These are phyloP conservation scores for Eriosoma lanigerum DNA, from an alignment of 1,140 invertebrate genomes.

Conservation along the genomic window DNA sequence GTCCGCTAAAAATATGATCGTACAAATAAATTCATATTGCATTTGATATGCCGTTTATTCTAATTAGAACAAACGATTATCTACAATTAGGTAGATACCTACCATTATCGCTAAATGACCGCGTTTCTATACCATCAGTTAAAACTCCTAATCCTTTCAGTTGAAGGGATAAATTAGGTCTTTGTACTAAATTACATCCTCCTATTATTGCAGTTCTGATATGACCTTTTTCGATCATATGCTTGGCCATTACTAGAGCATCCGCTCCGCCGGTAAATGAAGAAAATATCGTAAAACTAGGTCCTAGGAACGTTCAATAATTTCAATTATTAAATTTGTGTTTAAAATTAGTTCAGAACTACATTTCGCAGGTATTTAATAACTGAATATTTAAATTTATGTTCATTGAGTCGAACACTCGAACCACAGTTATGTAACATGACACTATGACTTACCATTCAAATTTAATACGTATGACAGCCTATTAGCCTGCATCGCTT, in stretches of 20 bases:
- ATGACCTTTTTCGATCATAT: slow-evolving; percentile 65
- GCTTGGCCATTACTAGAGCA: slow-evolving; percentile 67
- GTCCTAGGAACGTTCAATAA: slow-evolving; percentile 60
- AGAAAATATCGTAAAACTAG: slow-evolving; percentile 71
- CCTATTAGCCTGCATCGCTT: slow-evolving; percentile 70
- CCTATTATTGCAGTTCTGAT: slow-evolving; percentile 72
- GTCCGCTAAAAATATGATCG: slow-evolving; percentile 48
- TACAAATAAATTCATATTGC: neutral
- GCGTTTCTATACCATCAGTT: slow-evolving; percentile 68
- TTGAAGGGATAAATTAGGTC: slow-evolving; percentile 67
- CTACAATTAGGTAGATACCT: slow-evolving; percentile 13
- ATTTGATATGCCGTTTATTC: neutral
- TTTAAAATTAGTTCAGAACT: neutral
- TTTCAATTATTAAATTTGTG: too few species aligned
- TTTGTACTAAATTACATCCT: slow-evolving; percentile 65
- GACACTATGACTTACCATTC: neutral
- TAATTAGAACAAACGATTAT: neutral
- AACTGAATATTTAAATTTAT: neutral
- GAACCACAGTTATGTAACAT: too few species aligned
- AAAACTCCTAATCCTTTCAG: slow-evolving; percentile 65
- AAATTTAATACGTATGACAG: slow-evolving; percentile 56
- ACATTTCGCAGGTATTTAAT: too few species aligned
- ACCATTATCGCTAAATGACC: slow-evolving; percentile 72
- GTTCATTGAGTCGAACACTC: neutral
- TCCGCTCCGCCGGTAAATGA: slow-evolving; percentile 71